Evolutionary conservation across 2,888 invertebrate genomes (phyloP), one percentile per base, ranked within the genome.

Genomic region (Tenodera sinensis): DNA sequence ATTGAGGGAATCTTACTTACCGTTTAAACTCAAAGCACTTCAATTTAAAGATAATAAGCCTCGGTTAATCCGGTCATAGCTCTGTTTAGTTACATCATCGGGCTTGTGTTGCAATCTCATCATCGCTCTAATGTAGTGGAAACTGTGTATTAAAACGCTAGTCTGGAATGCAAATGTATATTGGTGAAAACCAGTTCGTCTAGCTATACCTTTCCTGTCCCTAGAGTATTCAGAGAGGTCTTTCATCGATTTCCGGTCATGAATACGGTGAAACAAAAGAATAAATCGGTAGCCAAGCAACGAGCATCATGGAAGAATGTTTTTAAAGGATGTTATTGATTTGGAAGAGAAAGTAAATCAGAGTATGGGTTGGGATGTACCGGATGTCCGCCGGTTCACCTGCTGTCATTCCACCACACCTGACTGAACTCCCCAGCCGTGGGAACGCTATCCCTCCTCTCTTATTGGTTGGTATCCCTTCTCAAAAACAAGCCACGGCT

Each of bases 311-410:
- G 54, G 54, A 71, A 71, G 54, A 71, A 71, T 71, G 54, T 71
- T 71, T 71, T 71, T 71, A 71, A 71, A 71, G 54, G 54, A 71
- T 71, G 54, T 71, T 71, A 71, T 71, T 71, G 54, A 25, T 71
- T 71, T 71, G 54, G 54, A 71, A 71, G 20, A 71, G 54, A 71
- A 71, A 71, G 54, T 71, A 71, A 71, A 71, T 71, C 54, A 71
- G 54, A 20, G 54, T 71, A 71, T 71, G 54, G 54, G 25, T n/a
- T 15, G 15, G 34, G 83, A 27, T 14, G 25, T 28, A 84, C 88
- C 88, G 88, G 88, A 88, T 82, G 88, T 88, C 84, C 88, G 88
- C 88, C 30, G 81, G 54, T 54, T 83, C 88, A 88, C 88, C 88
- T 84, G 88, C 84, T 88, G 86, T 86, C 83, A n/a, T 88, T 28